These are phyloP conservation scores for Phrixothrix hirtus DNA, from an alignment of 2,888 invertebrate species.

Conservation along the genomic window DNA sequence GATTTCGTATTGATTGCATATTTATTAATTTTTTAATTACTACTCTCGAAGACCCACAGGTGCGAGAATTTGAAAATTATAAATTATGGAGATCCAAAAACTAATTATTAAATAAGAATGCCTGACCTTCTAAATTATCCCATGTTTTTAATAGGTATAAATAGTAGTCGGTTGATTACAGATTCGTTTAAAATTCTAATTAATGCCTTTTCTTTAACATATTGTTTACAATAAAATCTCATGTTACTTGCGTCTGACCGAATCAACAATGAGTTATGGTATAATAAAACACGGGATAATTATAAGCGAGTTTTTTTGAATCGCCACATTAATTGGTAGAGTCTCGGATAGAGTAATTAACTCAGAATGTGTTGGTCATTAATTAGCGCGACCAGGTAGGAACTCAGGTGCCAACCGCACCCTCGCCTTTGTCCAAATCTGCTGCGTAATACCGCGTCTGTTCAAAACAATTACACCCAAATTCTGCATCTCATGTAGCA, in stretches of 20 bases:
- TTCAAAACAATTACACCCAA: conserved; percentile 40
- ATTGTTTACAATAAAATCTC: conserved; percentile 52
- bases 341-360: conserved; percentile 51
- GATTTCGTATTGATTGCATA: no score
- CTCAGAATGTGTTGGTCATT: conserved; percentile 51
- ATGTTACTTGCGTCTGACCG: conserved; percentile 42
- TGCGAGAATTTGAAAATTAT: no score
- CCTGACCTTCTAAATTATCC: conserved; percentile 36
- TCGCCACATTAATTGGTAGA: conserved; percentile 53
- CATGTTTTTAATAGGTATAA: conserved; percentile 30
- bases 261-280: conserved; percentile 41
- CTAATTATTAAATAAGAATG: conserved; percentile 12
- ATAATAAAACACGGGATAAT: conserved; percentile 52
- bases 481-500: conserved; percentile 39
- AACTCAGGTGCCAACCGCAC: conserved; percentile 38
- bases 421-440: conserved; percentile 41
- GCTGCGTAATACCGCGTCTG: conserved; percentile 40
- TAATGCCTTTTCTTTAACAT: conserved; percentile 47
- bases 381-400: conserved; percentile 49
- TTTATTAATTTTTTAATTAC: no score
- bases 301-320: conserved; percentile 50
- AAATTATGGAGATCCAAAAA: background rate
- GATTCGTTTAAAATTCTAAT: conserved; percentile 43
- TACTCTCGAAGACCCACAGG: no score
- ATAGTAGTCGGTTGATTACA: conserved; percentile 27